Conservation (phyloP, 1,140 invertebrate species). For the Dysdera silvatica region DNA sequence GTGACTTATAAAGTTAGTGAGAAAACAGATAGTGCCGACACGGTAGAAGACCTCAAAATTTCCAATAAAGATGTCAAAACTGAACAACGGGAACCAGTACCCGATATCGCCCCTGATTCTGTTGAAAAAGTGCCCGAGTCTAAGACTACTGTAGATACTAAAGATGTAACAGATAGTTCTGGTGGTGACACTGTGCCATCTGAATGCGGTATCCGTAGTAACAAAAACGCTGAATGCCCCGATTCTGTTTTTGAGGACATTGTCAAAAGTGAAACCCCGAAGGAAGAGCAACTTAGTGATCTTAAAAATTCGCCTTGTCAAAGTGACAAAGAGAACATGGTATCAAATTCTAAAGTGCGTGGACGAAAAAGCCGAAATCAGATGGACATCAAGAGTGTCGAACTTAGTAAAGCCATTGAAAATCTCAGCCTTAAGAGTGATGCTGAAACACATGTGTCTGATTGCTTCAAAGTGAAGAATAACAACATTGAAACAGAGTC, state of each 20-base stretch:
- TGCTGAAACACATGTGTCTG: slow-evolving; percentile 4
- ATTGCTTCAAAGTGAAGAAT: not conserved
- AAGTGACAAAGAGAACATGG: slow-evolving; percentile 24
- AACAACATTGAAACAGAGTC: slow-evolving; percentile 3
- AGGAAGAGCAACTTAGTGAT: not conserved
- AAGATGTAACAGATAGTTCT: not conserved
- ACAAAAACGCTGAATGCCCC: not conserved
- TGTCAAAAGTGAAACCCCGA: slow-evolving; percentile 1
- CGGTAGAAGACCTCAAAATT: slow-evolving; percentile 11
- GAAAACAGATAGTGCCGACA: slow-evolving; percentile 16
- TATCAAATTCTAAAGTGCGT: slow-evolving; percentile 5
- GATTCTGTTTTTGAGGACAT: not conserved
- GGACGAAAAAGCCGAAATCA: slow-evolving; percentile 10
- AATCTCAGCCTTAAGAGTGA: not conserved
- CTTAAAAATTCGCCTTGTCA: slow-evolving; percentile 18
- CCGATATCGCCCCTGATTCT: slow-evolving; percentile 11
- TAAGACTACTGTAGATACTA: not conserved
- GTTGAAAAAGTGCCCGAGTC: slow-evolving; percentile 7
- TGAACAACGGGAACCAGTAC: not conserved
- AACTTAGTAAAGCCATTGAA: slow-evolving; percentile 7
- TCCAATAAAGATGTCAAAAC: not conserved
- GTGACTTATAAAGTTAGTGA: slow-evolving; percentile 13
- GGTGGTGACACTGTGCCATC: not conserved
- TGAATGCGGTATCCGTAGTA: not conserved
- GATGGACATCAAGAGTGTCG: not conserved